Percentiles rank a stretch among this genome's conserved stretches.
Conservation (phyloP, 2,113 vertebrate genomes). For the Dromas ardeola region DNA sequence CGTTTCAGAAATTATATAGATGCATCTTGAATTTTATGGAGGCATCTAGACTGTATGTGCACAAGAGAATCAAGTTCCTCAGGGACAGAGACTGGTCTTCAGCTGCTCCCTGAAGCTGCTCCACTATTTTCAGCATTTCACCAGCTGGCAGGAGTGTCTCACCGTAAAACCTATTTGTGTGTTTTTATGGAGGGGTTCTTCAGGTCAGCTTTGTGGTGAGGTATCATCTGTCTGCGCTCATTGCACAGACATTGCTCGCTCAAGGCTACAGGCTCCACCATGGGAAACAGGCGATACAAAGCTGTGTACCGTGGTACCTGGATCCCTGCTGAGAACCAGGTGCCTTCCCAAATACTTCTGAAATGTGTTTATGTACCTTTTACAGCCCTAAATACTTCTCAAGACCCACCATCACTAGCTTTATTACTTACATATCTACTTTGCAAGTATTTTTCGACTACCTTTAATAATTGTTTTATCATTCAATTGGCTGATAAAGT, state of each 20-base stretch:
- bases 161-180: not conserved
- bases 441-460: not conserved
- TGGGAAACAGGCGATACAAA: not conserved
- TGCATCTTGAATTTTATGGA: not conserved
- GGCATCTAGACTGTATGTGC: not conserved
- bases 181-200: not conserved
- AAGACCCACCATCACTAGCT: not conserved
- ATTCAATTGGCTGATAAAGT: not conserved
- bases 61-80: not conserved
- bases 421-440: not conserved
- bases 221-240: not conserved
- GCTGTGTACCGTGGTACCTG: not conserved
- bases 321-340: not conserved
- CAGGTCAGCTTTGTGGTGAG: not conserved
- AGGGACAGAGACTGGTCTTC: not conserved
- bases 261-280: not conserved
- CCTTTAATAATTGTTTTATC: not conserved
- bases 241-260: not conserved
- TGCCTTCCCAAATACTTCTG: not conserved
- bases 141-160: not conserved
- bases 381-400: not conserved
- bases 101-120: not conserved
- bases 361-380: not conserved
- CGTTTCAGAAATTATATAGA: not conserved
- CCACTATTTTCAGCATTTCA: not conserved